Conservation (phyloP, 2,113 vertebrate genomes). For the Sterna hirundo region DNA sequence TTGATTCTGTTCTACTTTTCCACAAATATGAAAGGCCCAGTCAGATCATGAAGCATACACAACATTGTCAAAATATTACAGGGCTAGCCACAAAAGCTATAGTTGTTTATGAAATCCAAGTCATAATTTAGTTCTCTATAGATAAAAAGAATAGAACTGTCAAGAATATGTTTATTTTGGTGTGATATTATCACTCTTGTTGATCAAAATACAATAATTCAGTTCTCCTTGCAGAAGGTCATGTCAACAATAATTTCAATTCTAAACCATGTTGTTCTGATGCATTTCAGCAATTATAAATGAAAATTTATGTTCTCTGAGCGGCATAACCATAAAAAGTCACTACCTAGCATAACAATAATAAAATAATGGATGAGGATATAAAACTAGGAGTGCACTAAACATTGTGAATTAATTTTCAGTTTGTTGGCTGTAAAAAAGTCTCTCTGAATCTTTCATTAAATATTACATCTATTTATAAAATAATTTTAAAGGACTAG, state of each 20-base stretch:
- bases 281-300: background rate
- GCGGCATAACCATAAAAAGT: conserved; percentile 11
- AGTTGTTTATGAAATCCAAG: background rate
- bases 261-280: background rate
- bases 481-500: background rate
- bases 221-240: background rate
- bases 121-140: background rate
- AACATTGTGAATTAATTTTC: conserved; percentile 8
- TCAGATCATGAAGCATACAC: background rate
- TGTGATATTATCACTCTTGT: background rate
- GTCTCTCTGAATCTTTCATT: background rate
- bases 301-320: background rate
- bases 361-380: conserved; percentile 3
- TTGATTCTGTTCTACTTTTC: background rate
- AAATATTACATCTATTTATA: background rate
- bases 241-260: background rate
- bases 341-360: background rate
- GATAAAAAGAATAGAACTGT: background rate
- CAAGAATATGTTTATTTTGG: background rate
- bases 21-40: background rate
- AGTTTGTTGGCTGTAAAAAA: background rate
- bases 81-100: background rate
- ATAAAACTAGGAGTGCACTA: conserved; percentile 12
- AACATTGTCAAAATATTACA: background rate
- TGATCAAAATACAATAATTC: background rate